These are phyloP conservation scores for Enteromius mattozi DNA, from an alignment of 2,797 vertebrate species.

Conservation along the genomic window DNA sequence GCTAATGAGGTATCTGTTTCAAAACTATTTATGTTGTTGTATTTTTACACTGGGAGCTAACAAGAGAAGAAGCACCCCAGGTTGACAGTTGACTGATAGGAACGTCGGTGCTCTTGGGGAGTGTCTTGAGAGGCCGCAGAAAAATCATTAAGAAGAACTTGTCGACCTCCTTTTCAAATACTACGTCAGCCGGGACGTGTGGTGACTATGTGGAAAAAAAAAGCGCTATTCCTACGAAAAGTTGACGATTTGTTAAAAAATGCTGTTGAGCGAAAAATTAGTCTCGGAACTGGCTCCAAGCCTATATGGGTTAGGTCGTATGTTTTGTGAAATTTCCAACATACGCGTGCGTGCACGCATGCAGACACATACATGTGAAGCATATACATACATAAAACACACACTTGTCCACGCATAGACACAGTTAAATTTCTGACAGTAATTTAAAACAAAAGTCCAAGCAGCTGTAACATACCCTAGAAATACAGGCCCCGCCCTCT, in stretches of 20 bases:
- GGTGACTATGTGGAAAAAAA: not conserved
- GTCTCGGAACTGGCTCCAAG: not conserved
- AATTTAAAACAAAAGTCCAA: slow-evolving; percentile 1
- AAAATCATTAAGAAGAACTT: slow-evolving; percentile 52
- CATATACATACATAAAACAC: not conserved
- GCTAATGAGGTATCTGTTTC: slow-evolving; percentile 58
- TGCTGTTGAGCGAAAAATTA: not conserved
- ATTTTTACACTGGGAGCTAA: slow-evolving; percentile 45
- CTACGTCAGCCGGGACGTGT: not conserved
- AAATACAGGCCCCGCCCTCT: slow-evolving; percentile 20
- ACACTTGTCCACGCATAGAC: not conserved
- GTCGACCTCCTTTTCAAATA: slow-evolving; percentile 38
- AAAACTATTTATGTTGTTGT: slow-evolving; percentile 52
- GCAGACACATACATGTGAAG: not conserved
- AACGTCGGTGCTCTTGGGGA: slow-evolving; percentile 19
- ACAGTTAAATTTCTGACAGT: not conserved
- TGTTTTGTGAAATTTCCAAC: not conserved
- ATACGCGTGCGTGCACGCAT: not conserved
- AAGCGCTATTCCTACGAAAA: not conserved
- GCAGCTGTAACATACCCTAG: not conserved
- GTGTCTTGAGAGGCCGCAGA: slow-evolving; percentile 45
- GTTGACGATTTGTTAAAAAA: not conserved
- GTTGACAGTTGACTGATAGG: slow-evolving; percentile 58
- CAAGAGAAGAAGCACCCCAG: slow-evolving; percentile 38
- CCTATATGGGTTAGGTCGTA: not conserved